A percentile compares a stretch with the other conserved stretches of the same genome.
These are phyloP conservation scores for Plagodis pulveraria DNA, from an alignment of 2,888 invertebrate species.

Conservation along the genomic window DNA sequence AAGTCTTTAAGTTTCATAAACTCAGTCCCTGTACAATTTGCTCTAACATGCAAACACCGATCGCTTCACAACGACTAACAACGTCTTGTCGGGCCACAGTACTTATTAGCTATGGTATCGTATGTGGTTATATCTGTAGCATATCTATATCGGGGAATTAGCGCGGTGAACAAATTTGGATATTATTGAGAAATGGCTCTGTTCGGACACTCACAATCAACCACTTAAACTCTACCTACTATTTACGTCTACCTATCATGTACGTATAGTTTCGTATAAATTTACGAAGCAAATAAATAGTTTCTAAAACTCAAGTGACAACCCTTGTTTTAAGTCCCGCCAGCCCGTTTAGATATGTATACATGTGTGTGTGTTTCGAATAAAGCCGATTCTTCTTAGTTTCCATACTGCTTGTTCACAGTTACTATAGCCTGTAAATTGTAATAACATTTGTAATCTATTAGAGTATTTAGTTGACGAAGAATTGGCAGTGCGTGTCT, in stretches of 20 bases:
- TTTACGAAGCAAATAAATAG: no score
- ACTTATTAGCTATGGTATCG: conserved; percentile 77
- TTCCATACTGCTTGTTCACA: conserved; percentile 22
- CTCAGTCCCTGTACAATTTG: conserved; percentile 79
- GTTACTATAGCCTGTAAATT: conserved; percentile 65
- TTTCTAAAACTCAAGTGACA: neutral
- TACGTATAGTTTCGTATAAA: no score
- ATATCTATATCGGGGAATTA: conserved; percentile 67
- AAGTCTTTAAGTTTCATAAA: conserved; percentile 29
- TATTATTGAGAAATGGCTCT: conserved; percentile 27
- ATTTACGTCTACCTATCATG: no score
- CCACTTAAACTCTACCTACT: neutral
- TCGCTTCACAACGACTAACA: conserved; percentile 85
- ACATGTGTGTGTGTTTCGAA: conserved; percentile 1
- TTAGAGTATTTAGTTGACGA: conserved; percentile 63
- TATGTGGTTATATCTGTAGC: conserved; percentile 82
- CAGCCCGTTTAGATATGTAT: neutral
- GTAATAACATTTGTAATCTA: conserved; percentile 49
- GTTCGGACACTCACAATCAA: conserved; percentile 1
- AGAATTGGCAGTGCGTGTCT: conserved; percentile 84
- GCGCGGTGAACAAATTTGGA: conserved; percentile 38
- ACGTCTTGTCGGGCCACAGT: conserved; percentile 79
- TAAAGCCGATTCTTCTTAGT: conserved; percentile 14
- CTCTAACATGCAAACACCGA: conserved; percentile 86
- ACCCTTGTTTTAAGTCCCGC: neutral